These are phyloP conservation scores for Callospermophilus lateralis DNA, from an alignment of 2,113 vertebrate genomes.

Conservation along the genomic window DNA sequence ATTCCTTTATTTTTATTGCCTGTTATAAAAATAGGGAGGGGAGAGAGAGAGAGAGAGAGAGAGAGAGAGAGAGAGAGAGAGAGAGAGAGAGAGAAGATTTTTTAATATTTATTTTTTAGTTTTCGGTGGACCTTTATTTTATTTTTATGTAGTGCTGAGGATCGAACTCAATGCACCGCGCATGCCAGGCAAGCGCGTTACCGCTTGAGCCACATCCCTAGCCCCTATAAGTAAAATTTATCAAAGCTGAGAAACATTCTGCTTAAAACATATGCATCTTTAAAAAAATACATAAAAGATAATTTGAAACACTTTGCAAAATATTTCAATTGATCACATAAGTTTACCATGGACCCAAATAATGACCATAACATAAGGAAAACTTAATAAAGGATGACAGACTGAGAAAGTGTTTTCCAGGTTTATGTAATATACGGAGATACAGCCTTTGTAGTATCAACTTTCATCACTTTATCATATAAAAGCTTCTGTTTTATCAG, in stretches of 20 bases:
- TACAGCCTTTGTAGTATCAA: background rate
- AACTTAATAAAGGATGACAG: background rate
- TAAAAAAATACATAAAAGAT: conserved; percentile 12
- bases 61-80: too few species aligned
- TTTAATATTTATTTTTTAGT: too few species aligned
- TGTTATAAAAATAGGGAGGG: background rate
- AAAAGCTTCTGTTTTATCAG: background rate
- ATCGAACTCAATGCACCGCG: too few species aligned
- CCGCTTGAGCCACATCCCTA: too few species aligned
- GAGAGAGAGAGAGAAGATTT: too few species aligned
- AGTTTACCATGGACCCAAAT: background rate
- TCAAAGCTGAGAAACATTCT: conserved; percentile 22
- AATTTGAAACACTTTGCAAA: conserved; percentile 27
- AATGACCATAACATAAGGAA: background rate
- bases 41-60: too few species aligned
- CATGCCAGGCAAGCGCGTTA: too few species aligned
- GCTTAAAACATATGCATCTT: conserved; percentile 12
- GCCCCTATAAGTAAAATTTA: conserved; percentile 15
- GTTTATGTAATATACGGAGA: background rate
- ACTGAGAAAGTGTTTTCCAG: background rate
- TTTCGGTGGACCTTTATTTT: too few species aligned
- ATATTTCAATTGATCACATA: background rate
- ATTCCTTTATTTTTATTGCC: background rate
- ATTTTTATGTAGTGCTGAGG: too few species aligned
- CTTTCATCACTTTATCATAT: background rate